Evolutionary conservation across 1,140 invertebrate genomes (phyloP), one percentile per base, ranked within the genome.

Genomic region (Rhynchophorus ferrugineus): DNA sequence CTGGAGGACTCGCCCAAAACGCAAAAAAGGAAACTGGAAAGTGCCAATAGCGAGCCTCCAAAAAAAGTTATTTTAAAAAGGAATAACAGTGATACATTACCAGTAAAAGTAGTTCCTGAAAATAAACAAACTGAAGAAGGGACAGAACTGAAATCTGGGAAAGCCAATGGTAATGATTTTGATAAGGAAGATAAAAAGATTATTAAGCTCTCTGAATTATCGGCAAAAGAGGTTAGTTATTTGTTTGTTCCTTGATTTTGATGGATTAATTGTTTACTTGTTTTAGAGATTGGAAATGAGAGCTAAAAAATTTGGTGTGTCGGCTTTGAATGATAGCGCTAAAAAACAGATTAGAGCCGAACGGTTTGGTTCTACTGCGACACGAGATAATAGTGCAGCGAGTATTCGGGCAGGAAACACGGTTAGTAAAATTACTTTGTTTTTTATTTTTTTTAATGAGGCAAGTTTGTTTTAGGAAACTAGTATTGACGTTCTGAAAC

Each of bases 281-380:
- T 61, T 65, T 45, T 48, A 78, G 65, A 75, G 83, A 45, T 61
- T 88, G 41, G 84, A 87, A 67, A 76, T 87, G 77, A 76, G 86
- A 60, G 85, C 85, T 2, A 87, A 87, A 63, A 82, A 87, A 62
- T 89, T 89, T 73, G 86, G 85, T 19, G 65, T 83, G n/a, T 72
- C 78, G 71, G 34, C 77, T 35, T 73, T 81, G 35, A 60, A 73
- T 36, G 66, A 69, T 11, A 69, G 70, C 44, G 77, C 80, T 42
- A 78, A 78, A 54, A 87, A 82, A 70, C 76, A 79, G 64, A 82
- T 76, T 1, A 75, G 84, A 60, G 79, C 81, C 52, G 78, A 79
- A 49, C 73, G 84, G 62, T 86, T 86, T 72, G 76, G 71, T 45
- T 66, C 65, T 65, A 51, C 61, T 55, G 19, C 49, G 33, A 36